Base-by-base conservation (phyloP, 23 tunicate species). In the Diplosoma virens region DNA sequence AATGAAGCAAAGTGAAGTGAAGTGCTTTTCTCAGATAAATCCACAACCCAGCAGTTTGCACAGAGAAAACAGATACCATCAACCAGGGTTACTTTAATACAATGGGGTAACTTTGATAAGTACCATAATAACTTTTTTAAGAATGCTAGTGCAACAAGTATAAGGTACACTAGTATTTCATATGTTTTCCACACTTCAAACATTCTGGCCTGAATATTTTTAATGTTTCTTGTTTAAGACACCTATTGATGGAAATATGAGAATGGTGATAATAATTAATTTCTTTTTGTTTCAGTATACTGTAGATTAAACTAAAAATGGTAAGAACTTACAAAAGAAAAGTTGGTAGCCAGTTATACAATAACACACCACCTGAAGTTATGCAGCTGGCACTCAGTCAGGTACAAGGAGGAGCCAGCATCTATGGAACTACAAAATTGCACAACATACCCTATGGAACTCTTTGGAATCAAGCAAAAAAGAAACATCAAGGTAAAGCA, bases 371-470 rank as follows among this genome's bases (percentile, higher is more conserved):
- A 36, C 3, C 53, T 17, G 75, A 68, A 35, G 30, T 5, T 28
- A 63, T 63, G 5, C 24, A 63, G 22, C 17, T 11, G 23, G 54
- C 53, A 16, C 14, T 68, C 18, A n/a, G 25, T 3, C 18, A 68
- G 20, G 75, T 68, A 25, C 25, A 9, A 31, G 33, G 24, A 74
- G 66, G 79, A 31, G 24, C 22, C 14, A 52, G 65, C 72, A 74
- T 74, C 6, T 33, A 21, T 3, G 11, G 30, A 17, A 30, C 79
- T 20, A 23, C 32, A 7, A 52, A 22, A 30, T 5, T 2, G 34
- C 26, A 52, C 72, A 74, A 74, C n/a, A 32, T 74, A 22, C 72
- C 79, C 11, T 74, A 74, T 74, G 79, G 79, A 11, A 74, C 79
- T 30, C 24, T 48, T 2, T 74, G 79, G 79, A 74, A 74, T 25